These are phyloP conservation scores for Helostoma temminkii DNA, from an alignment of 2,797 vertebrate genomes.

Conservation along the genomic window DNA sequence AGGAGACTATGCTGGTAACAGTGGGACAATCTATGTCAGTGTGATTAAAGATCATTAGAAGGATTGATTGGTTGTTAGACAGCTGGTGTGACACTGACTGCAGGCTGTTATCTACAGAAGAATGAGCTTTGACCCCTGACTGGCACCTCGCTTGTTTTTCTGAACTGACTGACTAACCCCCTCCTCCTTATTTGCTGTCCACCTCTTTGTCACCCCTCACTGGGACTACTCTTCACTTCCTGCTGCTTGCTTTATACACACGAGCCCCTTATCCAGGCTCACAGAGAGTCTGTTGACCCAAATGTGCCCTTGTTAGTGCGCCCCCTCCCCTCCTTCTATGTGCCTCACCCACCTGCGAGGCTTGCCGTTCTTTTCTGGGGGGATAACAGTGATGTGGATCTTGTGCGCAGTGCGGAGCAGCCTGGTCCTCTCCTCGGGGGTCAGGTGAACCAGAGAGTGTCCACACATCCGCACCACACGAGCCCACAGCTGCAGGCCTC, in stretches of 20 bases:
- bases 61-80: constrained; percentile 69
- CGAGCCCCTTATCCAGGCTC: constrained; percentile 5
- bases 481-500: constrained; percentile 89
- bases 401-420: constrained; percentile 89
- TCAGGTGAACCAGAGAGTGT: constrained; percentile 85
- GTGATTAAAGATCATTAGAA: constrained; percentile 72
- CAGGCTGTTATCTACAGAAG: constrained; percentile 51
- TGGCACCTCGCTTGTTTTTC: constrained; percentile 32
- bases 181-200: constrained; percentile 11
- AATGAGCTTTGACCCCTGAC: constrained; percentile 52
- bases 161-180: constrained; percentile 25
- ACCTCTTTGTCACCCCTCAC: constrained; percentile 28
- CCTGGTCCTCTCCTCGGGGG: constrained; percentile 81
- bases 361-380: constrained; percentile 91
- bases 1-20: constrained; percentile 36
- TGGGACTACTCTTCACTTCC: constrained; percentile 26
- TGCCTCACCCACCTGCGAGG: constrained; percentile 87
- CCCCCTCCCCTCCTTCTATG: background rate
- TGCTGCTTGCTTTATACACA: constrained; percentile 7
- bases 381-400: constrained; percentile 93
- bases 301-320: constrained; percentile 15
- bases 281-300: constrained; percentile 20
- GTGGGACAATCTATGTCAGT: constrained; percentile 25
- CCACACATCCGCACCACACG: constrained; percentile 91
- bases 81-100: constrained; percentile 66